Evolutionary conservation across 1,140 invertebrate genomes (phyloP).

Genomic region (Plectrocnemia conspersa): DNA sequence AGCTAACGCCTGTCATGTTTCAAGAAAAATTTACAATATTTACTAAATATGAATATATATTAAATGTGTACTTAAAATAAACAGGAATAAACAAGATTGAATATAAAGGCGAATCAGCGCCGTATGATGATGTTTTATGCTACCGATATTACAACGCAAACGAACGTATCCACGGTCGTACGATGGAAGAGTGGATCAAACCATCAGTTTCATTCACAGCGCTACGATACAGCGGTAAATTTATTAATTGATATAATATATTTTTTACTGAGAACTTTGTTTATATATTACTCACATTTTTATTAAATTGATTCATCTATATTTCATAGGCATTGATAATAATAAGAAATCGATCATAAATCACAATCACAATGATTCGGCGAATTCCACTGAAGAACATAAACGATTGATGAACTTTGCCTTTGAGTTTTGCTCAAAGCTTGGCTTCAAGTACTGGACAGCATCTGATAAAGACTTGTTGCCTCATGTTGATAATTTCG

Average conservation of each 20-base stretch:
- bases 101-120: slow-evolving; percentile 48
- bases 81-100: slow-evolving; percentile 54
- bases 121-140: slow-evolving; percentile 48
- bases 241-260: background rate
- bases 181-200: slow-evolving; percentile 66
- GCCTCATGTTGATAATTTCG: slow-evolving; percentile 48
- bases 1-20: no score
- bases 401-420: slow-evolving; percentile 57
- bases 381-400: slow-evolving; percentile 55
- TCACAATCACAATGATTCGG: slow-evolving; percentile 59
- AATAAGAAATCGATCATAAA: slow-evolving; percentile 50
- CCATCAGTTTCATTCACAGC: slow-evolving; percentile 52
- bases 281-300: background rate
- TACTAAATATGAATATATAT: slow-evolving; percentile 2
- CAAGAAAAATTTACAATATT: background rate
- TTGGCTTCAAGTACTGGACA: slow-evolving; percentile 61
- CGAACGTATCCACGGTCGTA: slow-evolving; percentile 50
- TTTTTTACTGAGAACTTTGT: slow-evolving; percentile 1
- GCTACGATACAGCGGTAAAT: slow-evolving; percentile 41
- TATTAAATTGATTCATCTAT: slow-evolving; percentile 46
- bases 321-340: slow-evolving; percentile 48
- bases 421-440: slow-evolving; percentile 61
- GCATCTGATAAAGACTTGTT: slow-evolving; percentile 58
- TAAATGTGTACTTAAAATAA: slow-evolving; percentile 13
- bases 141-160: slow-evolving; percentile 56